Evolutionary conservation across 1,140 invertebrate genomes (phyloP), one percentile per base, ranked within the genome.

Genomic region (Bombus huntii): DNA sequence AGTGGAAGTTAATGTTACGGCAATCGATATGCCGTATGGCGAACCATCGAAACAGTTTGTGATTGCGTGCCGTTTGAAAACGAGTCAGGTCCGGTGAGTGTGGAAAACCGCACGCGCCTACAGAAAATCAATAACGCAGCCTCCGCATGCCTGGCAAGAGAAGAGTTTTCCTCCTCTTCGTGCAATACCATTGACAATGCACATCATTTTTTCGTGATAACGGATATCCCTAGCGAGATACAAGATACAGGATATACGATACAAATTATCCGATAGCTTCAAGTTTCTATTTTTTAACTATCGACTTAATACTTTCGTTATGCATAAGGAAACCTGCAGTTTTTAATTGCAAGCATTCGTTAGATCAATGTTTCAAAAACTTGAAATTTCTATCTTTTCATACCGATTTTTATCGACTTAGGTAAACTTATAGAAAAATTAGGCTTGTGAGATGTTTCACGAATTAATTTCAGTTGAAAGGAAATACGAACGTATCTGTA

Each of bases 81-180:
- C 57, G 74, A 88, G 89, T 88, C 80, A 73, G 83, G 66, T 8
- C 76, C 73, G 73, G 73, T 71, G 81, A 82, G 75, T 44, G 85
- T 89, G 80, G 88, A 91, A 89, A 91, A 89, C 90, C 90, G 87
- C 87, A 89, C 88, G 85, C 89, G 88, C 88, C 88, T 91, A 91
- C 90, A 62, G 88, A 89, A 91, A 91, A 91, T 91, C 90, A 91
- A 91, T 91, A 91, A 83, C 70, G 88, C 86, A 90, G 78, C 90
- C 66, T 91, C 87, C 87, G 76, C 70, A 79, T 62, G 78, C 77
- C 72, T 44, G 44, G 62, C 74, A 71, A 53, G 81, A 80, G 74
- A 68, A 87, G 66, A 84, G 83, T 89, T 89, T 88, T 72, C 44
- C 34, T 88, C 75, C 83, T 81, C 66, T 65, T 84, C 77, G 12